Evolutionary conservation across 2,888 invertebrate genomes (phyloP).

Genomic region (Drosophila longiperda): DNA sequence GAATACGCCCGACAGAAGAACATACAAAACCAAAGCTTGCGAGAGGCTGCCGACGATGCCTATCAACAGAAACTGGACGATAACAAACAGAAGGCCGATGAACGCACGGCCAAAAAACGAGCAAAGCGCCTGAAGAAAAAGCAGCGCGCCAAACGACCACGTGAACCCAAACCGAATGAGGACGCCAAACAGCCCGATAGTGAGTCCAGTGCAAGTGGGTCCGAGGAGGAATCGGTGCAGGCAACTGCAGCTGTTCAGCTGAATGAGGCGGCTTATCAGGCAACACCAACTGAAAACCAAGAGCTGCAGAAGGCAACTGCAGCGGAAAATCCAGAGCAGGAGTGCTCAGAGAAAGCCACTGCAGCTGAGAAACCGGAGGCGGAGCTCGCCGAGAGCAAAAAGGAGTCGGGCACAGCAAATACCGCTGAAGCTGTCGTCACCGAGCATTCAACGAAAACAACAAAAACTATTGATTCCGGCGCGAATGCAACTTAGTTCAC

Average conservation of each 20-base stretch:
- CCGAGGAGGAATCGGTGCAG: constrained; percentile 38
- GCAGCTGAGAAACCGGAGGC: not conserved
- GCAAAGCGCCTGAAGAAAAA: constrained; percentile 94
- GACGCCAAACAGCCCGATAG: constrained; percentile 17
- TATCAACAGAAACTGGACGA: constrained; percentile 92
- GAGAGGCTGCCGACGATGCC: constrained; percentile 94
- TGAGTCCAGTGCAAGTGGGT: constrained; percentile 53
- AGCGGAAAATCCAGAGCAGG: not conserved
- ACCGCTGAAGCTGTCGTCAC: not conserved
- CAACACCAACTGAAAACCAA: not conserved
- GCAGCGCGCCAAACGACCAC: constrained; percentile 84
- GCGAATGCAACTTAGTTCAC: not conserved
- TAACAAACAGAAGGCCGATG: constrained; percentile 89
- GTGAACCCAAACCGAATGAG: constrained; percentile 35
- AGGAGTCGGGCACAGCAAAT: not conserved
- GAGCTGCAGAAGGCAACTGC: not conserved
- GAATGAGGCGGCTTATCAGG: not conserved
- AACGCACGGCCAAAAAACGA: constrained; percentile 95
- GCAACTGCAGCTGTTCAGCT: not conserved
- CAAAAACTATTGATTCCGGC: not conserved
- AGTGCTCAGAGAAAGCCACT: not conserved
- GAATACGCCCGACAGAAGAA: constrained; percentile 98
- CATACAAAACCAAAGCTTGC: constrained; percentile 92
- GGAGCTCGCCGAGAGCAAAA: not conserved
- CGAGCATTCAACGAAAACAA: not conserved